A percentile compares a stretch with the other conserved stretches of the same genome.
These are phyloP conservation scores for Drosophila flavopinicola DNA, from an alignment of 2,888 invertebrate species.

Conservation along the genomic window DNA sequence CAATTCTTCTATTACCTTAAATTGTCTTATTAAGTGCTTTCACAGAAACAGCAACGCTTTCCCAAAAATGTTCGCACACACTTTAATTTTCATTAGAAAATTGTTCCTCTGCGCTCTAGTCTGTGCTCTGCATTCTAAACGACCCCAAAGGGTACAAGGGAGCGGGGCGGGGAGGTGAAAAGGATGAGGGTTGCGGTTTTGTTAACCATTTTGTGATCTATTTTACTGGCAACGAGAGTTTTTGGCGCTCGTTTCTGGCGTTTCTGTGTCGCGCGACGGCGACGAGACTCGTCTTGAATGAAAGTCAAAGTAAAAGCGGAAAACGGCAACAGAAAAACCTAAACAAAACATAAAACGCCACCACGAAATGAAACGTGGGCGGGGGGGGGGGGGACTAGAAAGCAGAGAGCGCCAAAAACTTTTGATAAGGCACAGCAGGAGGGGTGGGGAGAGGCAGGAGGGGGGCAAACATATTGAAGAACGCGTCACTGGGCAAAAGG, in stretches of 20 bases:
- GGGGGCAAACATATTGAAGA: conserved; percentile 15
- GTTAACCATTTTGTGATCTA: conserved; percentile 78
- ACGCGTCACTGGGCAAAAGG: conserved; percentile 27
- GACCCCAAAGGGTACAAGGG: conserved; percentile 32
- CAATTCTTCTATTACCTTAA: background rate
- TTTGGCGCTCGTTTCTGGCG: conserved; percentile 60
- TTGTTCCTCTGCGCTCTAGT: conserved; percentile 6
- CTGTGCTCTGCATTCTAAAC: conserved; percentile 44
- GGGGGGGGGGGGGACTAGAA: conserved; percentile 45
- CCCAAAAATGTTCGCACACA: conserved; percentile 10
- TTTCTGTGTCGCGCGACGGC: conserved; percentile 71
- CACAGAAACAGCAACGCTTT: conserved; percentile 1
- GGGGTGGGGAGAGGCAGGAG: background rate
- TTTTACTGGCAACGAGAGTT: conserved; percentile 66
- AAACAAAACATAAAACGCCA: conserved; percentile 76
- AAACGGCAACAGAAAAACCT: conserved; percentile 79
- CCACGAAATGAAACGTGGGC: conserved; percentile 34
- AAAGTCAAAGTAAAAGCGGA: conserved; percentile 83
- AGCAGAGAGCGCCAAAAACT: conserved; percentile 66
- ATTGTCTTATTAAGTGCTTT: background rate
- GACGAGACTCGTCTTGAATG: conserved; percentile 80
- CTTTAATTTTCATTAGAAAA: conserved; percentile 72
- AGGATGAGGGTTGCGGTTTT: conserved; percentile 55
- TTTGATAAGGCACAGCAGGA: conserved; percentile 61
- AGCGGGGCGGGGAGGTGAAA: background rate